Conservation (phyloP, 2,888 invertebrate species). For the Thalpophila matura region DNA sequence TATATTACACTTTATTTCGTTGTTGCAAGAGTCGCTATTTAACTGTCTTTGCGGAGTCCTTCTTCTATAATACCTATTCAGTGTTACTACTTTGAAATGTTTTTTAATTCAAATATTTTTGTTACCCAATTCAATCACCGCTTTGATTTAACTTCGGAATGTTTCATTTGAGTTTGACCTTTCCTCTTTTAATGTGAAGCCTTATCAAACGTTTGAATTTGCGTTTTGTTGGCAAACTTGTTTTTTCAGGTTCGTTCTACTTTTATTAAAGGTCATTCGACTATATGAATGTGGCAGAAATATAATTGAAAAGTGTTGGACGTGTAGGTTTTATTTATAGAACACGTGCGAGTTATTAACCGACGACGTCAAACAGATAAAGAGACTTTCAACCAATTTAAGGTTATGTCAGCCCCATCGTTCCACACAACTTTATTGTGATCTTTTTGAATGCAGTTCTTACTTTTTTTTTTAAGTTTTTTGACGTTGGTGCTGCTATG, state of each 20-base stretch:
- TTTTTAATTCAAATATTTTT: conserved; percentile 24
- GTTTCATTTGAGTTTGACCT: conserved; percentile 32
- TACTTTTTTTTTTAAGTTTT: too few species aligned
- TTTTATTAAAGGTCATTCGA: conserved; percentile 6
- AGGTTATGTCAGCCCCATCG: too few species aligned
- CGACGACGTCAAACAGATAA: too few species aligned
- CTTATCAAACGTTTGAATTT: conserved; percentile 22
- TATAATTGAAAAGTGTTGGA: background rate
- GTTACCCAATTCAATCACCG: conserved; percentile 6
- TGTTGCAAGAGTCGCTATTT: too few species aligned
- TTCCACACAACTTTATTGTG: too few species aligned
- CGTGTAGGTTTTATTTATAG: background rate
- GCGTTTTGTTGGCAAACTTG: conserved; percentile 23
- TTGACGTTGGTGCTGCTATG: too few species aligned
- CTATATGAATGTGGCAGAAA: background rate
- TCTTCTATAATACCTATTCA: too few species aligned
- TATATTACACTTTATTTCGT: too few species aligned
- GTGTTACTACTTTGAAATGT: background rate
- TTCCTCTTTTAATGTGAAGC: conserved; percentile 7
- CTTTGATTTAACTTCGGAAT: conserved; percentile 33
- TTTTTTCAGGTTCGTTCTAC: conserved; percentile 5
- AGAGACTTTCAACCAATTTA: too few species aligned
- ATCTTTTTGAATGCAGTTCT: background rate
- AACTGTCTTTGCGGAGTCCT: too few species aligned
- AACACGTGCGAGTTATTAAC: background rate